Evolutionary conservation across 1,140 invertebrate genomes (phyloP), one percentile per base, ranked within the genome.

Genomic region (Chrysoperla carnea): DNA sequence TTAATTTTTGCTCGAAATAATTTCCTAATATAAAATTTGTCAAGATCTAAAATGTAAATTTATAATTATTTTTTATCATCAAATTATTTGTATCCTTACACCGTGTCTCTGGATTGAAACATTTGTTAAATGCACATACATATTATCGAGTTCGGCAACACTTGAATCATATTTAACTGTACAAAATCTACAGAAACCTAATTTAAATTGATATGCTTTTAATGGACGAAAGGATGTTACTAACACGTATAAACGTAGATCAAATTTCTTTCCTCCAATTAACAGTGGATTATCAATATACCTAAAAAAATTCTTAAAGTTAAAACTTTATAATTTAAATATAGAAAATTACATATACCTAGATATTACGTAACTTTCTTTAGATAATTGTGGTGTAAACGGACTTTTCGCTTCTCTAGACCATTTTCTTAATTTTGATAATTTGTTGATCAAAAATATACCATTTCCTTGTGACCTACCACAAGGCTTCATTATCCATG

Each of bases 401-500:
- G 79, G 76, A 45, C 73, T 76, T 61, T 82, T 84, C 3, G 81
- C 78, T 59, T 87, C 83, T 15, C 81, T 67, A 0, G 85, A 88
- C 82, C 84, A 91, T 53, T 83, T 80, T 56, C 87, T 88, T 11
- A 91, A 62, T 62, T 89, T 87, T 1, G 84, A 87, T 33, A 90
- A 59, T 64, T 88, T 89, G 52, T 89, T 89, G 48, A 91, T 87
- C 0, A 91, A 63, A 56, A 89, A 88, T 48, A 91, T 91, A 6
- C 86, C 85, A 6, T 81, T 75, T 0, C 84, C 84, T 60, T 90
- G 86, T 9, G 84, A 90, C 59, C 88, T 84, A 14, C 88, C 90
- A 57, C 87, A 91, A 0, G 92, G 92, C 59, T 95, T 96, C 85
- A 96, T 93, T 43, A 96, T 96, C 90, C 90, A 96, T 0, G 89